These are phyloP conservation scores for Hypothenemus hampei DNA, from an alignment of 1,140 invertebrate genomes.

Conservation along the genomic window DNA sequence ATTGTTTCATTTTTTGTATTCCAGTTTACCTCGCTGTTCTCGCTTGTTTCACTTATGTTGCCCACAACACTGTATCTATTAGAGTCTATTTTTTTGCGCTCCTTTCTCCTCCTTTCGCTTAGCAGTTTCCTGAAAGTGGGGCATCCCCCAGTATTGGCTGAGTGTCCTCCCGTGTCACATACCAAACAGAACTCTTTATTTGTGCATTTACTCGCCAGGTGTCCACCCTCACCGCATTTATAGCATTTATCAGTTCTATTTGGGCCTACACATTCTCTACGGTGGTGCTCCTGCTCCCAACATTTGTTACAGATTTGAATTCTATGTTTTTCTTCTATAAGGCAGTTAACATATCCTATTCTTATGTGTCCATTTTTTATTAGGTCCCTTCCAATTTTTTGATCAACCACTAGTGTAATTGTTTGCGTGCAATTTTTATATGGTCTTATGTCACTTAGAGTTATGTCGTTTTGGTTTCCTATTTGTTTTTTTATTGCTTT, in stretches of 20 bases:
- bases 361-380: neutral
- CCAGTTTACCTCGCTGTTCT: too few species aligned
- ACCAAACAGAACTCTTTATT: neutral
- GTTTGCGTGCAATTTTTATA: neutral
- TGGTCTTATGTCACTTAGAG: neutral
- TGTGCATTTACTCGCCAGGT: constrained; percentile 3
- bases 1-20: too few species aligned
- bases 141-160: neutral
- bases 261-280: neutral
- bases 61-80: too few species aligned
- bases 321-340: constrained; percentile 1
- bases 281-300: constrained; percentile 12
- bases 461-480: neutral
- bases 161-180: constrained; percentile 11
- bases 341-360: constrained; percentile 4
- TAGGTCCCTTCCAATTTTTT: neutral
- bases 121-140: neutral
- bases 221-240: constrained; percentile 6
- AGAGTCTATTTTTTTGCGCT: too few species aligned
- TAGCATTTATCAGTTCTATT: constrained; percentile 8
- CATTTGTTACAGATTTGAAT: constrained; percentile 13
- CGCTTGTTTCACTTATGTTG: too few species aligned
- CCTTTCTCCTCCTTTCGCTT: neutral
- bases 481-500: neutral
- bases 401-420: neutral